A percentile compares a stretch with the other conserved stretches of the same genome.
Evolutionary conservation across 2,797 vertebrate species (phyloP).

Genomic region (Sphaeramia orbicularis): DNA sequence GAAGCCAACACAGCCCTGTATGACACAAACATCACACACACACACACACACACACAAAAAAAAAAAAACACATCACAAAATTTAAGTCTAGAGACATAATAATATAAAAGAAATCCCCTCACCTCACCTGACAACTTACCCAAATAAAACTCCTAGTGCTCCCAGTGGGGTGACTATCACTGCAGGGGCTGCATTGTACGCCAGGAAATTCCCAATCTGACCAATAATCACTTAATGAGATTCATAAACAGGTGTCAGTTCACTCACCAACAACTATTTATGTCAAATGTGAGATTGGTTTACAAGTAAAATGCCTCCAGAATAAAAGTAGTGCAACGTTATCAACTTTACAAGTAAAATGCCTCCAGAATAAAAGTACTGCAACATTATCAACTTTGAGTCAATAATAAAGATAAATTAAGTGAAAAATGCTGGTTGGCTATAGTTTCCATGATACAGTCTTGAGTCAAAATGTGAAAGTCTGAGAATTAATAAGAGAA

Average conservation of each 20-base stretch:
- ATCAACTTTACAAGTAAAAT: too few relatives aligned
- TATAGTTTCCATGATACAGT: too few relatives aligned
- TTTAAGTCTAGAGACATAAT: background rate
- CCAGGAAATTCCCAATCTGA: conserved; percentile 97
- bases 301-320: too few relatives aligned
- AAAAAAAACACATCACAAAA: conserved; percentile 7
- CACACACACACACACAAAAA: background rate
- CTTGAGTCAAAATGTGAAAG: too few relatives aligned
- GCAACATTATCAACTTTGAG: too few relatives aligned
- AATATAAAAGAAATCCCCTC: conserved; percentile 56
- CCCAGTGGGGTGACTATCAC: conserved; percentile 95
- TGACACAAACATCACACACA: conserved; percentile 35
- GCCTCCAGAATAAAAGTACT: too few relatives aligned
- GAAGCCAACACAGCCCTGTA: conserved; percentile 94
- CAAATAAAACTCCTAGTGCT: conserved; percentile 97
- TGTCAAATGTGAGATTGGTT: background rate
- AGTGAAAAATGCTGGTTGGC: too few relatives aligned
- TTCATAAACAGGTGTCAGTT: conserved; percentile 14
- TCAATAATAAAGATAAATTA: too few relatives aligned
- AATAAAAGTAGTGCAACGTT: too few relatives aligned
- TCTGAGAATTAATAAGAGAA: too few relatives aligned
- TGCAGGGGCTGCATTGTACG: conserved; percentile 94
- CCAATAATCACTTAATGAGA: conserved; percentile 91
- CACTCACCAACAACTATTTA: background rate
- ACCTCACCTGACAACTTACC: conserved; percentile 75